Conservation (phyloP, 2,888 invertebrate genomes). For the Neuroscelio doddi region DNA sequence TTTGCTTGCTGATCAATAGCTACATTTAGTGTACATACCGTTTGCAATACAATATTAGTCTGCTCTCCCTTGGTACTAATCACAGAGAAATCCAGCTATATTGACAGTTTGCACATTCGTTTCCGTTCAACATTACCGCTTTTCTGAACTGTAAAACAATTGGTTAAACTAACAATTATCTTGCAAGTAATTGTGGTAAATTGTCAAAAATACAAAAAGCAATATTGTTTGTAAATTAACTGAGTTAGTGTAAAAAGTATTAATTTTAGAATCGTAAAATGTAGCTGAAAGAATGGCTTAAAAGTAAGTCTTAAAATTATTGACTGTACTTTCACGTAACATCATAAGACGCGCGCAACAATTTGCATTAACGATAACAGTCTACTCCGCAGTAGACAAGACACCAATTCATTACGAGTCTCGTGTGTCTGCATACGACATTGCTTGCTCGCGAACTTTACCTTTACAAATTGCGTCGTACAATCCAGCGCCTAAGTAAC, state of each 20-base stretch:
- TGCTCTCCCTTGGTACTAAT: background rate
- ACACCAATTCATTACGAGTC: slow-evolving; percentile 30
- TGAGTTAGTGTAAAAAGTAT: too few species aligned
- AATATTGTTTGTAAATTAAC: too few species aligned
- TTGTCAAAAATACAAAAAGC: too few species aligned
- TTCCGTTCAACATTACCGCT: too few species aligned
- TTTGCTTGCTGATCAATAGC: slow-evolving; percentile 31
- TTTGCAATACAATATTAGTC: slow-evolving; percentile 8
- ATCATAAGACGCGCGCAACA: slow-evolving; percentile 30
- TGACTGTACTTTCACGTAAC: slow-evolving; percentile 16
- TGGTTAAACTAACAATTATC: too few species aligned
- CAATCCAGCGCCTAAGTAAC: slow-evolving; percentile 16
- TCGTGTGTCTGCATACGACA: slow-evolving; percentile 28
- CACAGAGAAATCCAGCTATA: background rate
- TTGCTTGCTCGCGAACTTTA: slow-evolving; percentile 31
- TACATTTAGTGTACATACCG: slow-evolving; percentile 22
- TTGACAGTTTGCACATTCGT: background rate
- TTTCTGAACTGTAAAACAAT: too few species aligned
- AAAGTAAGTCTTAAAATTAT: too few species aligned
- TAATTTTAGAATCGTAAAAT: too few species aligned
- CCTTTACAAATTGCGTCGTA: slow-evolving; percentile 32
- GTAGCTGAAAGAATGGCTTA: too few species aligned
- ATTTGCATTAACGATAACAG: slow-evolving; percentile 39
- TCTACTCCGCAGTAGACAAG: slow-evolving; percentile 26
- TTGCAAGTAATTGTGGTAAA: too few species aligned